phyloP scores from a whole-genome alignment of 2,888 invertebrate genomes.

The Nymphalis c-album region DNA sequence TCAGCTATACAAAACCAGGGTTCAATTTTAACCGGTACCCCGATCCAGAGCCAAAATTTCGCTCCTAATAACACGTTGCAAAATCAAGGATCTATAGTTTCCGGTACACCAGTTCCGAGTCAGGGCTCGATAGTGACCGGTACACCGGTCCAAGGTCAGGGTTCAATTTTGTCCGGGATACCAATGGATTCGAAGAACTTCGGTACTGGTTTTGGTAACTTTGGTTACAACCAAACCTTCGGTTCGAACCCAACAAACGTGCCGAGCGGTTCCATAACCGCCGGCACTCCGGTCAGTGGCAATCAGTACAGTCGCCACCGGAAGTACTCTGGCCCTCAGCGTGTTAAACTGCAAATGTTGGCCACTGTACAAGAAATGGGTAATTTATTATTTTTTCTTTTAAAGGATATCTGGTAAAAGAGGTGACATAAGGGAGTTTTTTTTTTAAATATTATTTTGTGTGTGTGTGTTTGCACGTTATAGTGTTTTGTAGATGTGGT shows the following conservation, averaged over 20 bases:
- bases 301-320: constrained; percentile 63
- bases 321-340: constrained; percentile 82
- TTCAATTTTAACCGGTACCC: constrained; percentile 38
- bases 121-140: constrained; percentile 11
- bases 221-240: constrained; percentile 30
- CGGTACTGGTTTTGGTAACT: constrained; percentile 25
- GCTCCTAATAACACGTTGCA: constrained; percentile 30
- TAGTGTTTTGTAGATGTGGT: not conserved
- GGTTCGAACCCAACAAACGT: constrained; percentile 11
- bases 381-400: constrained; percentile 70
- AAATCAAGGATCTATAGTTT: constrained; percentile 21
- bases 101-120: constrained; percentile 9
- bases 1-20: constrained; percentile 26
- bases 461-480: constrained; percentile 1
- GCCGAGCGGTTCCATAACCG: constrained; percentile 51
- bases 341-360: constrained; percentile 71
- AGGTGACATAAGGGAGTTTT: not conserved
- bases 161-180: constrained; percentile 31
- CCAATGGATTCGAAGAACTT: constrained; percentile 37
- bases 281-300: constrained; percentile 48
- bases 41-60: constrained; percentile 35
- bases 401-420: constrained; percentile 25
- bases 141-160: constrained; percentile 19
- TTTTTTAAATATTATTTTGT: not conserved
- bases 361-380: constrained; percentile 90